Evolutionary conservation across 2,797 vertebrate species (phyloP), one percentile per base, ranked within the genome.

Genomic region (Coracias cyanogaster): DNA sequence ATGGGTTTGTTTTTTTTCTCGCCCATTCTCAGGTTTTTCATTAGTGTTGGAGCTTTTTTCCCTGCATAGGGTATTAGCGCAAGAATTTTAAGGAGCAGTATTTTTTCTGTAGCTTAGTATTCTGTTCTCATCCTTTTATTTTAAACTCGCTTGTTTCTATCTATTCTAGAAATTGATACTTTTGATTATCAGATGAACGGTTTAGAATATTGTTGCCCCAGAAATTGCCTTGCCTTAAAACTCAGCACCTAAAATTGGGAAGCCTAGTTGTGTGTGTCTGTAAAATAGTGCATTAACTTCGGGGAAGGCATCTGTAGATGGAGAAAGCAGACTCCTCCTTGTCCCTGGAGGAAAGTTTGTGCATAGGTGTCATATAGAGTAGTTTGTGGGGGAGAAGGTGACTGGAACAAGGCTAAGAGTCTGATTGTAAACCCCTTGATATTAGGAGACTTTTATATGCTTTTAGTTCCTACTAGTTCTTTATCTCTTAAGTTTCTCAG

Each of bases 261-360:
- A 52, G 20, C 29, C 17, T 69, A 13, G 7, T 39, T 69, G 15
- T 48, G 26, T 73, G 29, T 62, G 33, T 33, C 0, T 25, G 28
- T 51, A 12, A 49, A 73, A 19, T 3, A 14, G 39, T 1, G 1
- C 3, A 0, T 9, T 14, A 33, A 11, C 15, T 70, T 21, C 22
- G 31, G 25, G 41, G 29, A 39, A 41, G n/a, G 29, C 31, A 22
- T 37, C 61, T 71, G 48, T 10, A n/a, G 5, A 4, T 33, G 51
- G 20, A 45, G 64, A 20, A 62, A 35, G 31, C 43, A 86, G 49
- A 8, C 3, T 45, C 3, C 28, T 64, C 8, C 16, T 74, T 3
- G 1, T 25, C 33, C 67, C 6, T 54, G 52, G 28, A 46, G 15
- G 16, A 15, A 54, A 26, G 3, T 64, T 71, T 70, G n/a, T 29